Evolutionary conservation across 2,888 invertebrate species (phyloP).

Genomic region (Cephus nigrinus): DNA sequence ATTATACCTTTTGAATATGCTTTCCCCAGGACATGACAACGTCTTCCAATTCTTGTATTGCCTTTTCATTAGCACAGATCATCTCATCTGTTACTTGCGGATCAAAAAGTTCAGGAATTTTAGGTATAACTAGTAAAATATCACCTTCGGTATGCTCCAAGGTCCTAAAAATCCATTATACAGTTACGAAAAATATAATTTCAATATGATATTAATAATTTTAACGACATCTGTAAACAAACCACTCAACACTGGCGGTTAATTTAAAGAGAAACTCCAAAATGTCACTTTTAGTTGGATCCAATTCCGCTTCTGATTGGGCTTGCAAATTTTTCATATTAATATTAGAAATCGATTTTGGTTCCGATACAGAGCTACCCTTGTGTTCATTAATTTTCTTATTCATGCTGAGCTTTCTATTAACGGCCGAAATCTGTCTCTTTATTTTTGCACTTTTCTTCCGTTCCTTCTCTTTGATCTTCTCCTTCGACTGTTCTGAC

Average conservation of each 20-base stretch:
- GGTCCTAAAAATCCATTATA: constrained; percentile 68
- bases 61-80: constrained; percentile 66
- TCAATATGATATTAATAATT: constrained; percentile 12
- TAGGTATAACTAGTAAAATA: constrained; percentile 74
- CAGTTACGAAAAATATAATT: constrained; percentile 18
- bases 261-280: constrained; percentile 49
- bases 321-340: neutral
- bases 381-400: neutral
- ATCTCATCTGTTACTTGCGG: constrained; percentile 62
- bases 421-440: constrained; percentile 45
- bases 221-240: constrained; percentile 9
- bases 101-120: constrained; percentile 69
- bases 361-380: constrained; percentile 36
- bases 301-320: constrained; percentile 20
- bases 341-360: constrained; percentile 19
- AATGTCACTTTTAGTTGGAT: constrained; percentile 49
- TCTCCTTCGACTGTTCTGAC: neutral
- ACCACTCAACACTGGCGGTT: constrained; percentile 54
- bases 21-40: constrained; percentile 74
- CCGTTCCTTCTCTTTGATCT: constrained; percentile 65
- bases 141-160: constrained; percentile 83
- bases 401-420: constrained; percentile 19
- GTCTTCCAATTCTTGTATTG: constrained; percentile 73
- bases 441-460: constrained; percentile 62
- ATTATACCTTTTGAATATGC: constrained; percentile 73